Evolutionary conservation across 2,113 vertebrate genomes (phyloP).

Genomic region (Hemichromis elongatus): DNA sequence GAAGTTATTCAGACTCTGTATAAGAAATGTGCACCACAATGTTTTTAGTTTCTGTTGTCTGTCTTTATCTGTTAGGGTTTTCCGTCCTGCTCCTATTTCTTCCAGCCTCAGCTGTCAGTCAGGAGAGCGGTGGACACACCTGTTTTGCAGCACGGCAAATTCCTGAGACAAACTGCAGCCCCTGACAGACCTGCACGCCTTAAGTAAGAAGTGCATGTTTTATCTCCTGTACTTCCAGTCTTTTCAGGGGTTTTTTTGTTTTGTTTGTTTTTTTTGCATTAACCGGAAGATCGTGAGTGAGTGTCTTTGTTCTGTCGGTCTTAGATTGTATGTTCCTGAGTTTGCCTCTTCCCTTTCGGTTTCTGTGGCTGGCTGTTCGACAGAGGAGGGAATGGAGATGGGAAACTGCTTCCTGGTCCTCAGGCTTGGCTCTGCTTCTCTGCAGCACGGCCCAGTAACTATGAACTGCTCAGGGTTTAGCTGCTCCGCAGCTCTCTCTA

Average conservation of each 20-base stretch:
- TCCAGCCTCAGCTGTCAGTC: conserved; percentile 90
- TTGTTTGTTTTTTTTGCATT: not conserved
- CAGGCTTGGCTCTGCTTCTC: conserved; percentile 76
- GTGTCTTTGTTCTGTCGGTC: not conserved
- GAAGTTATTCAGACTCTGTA: not conserved
- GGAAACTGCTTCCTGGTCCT: conserved; percentile 71
- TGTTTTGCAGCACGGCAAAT: conserved; percentile 72
- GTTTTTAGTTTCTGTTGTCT: not conserved
- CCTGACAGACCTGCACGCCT: conserved; percentile 74
- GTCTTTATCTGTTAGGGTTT: conserved; percentile 76
- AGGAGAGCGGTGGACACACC: conserved; percentile 77
- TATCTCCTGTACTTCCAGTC: not conserved
- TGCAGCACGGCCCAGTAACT: conserved; percentile 68
- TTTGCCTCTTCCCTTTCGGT: conserved; percentile 75
- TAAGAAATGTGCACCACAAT: not conserved
- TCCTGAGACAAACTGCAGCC: conserved; percentile 63
- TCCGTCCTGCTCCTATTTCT: conserved; percentile 83
- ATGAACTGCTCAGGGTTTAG: conserved; percentile 69
- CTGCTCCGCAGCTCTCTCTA: conserved; percentile 74
- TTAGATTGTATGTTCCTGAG: conserved; percentile 85
- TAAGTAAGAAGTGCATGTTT: conserved; percentile 75
- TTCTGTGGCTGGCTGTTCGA: conserved; percentile 72
- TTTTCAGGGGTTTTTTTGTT: not conserved
- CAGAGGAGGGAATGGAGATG: not conserved
- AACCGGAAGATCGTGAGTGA: not conserved